Evolutionary conservation across 2,888 invertebrate genomes (phyloP), one percentile per base, ranked within the genome.

Genomic region (Busseola fusca): DNA sequence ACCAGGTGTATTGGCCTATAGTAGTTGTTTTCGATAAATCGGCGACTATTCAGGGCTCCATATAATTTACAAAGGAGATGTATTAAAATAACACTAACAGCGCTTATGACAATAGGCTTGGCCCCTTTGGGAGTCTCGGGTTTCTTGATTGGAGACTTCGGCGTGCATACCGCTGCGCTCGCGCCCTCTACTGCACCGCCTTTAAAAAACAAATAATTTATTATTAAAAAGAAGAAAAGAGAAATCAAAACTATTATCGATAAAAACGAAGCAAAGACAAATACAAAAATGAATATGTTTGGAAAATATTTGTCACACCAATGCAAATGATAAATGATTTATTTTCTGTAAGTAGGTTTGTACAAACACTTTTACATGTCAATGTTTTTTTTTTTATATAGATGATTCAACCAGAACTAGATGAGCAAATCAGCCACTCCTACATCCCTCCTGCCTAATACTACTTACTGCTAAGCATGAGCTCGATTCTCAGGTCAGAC

Each of bases 111-210:
- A 9, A 71, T 4, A 30, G 72, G 56, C 42, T 54, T 77, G 45
- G 62, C 0, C 3, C 21, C 27, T 57, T 67, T 71, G 10, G 68
- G 34, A 21, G 65, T 0, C 12, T 80, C 81, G 1, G 54, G 50
- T 67, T 82, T 85, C 52, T 81, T 84, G 2, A 30, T 25, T 25
- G 78, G 34, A 37, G 70, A 50, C 42, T 72, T 86, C 0, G 76
- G 69, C 21, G 77, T 64, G 18, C 64, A 69, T 6, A 73, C 64
- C 3, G 65, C 67, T 1, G 57, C 48, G 12, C 57, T 57, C 12
- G 58, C 34, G 10, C 60, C 67, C 12, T 82, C 93, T 21, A 87
- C 87, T 21, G 90, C 89, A 7, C 91, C 93, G 66, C 89, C 93
- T 93, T 40, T 14, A 56, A 56, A 1, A 58, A 45, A 1, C 45